Evolutionary conservation across 1,140 invertebrate species (phyloP).

Genomic region (Dinoponera quadriceps): DNA sequence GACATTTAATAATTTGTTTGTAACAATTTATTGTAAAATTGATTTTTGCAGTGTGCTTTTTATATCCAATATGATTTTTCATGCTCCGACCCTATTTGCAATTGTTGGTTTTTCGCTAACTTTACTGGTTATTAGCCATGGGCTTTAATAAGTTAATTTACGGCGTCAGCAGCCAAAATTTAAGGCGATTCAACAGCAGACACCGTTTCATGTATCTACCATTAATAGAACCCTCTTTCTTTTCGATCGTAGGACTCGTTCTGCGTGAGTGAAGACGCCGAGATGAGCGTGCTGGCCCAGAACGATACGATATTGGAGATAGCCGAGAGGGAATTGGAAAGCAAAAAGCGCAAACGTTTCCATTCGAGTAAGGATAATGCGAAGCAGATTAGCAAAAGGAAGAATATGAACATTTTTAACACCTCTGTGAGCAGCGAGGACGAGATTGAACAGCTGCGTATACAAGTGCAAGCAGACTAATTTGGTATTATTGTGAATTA

Average conservation of each 20-base stretch:
- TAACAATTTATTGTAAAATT: too few relatives aligned
- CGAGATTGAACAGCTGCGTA: conserved; percentile 71
- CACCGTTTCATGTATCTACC: too few relatives aligned
- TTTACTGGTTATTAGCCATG: too few relatives aligned
- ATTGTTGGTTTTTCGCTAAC: too few relatives aligned
- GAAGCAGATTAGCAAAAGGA: conserved; percentile 3
- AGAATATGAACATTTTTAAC: conserved; percentile 39
- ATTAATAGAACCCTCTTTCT: not conserved
- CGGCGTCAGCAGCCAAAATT: too few relatives aligned
- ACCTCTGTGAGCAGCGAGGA: conserved; percentile 74
- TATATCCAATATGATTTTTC: too few relatives aligned
- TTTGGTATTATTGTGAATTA: not conserved
- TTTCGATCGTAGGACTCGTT: conserved; percentile 77
- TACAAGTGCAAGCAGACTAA: conserved; percentile 68
- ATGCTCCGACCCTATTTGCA: too few relatives aligned
- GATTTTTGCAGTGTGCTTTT: too few relatives aligned
- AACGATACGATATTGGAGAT: conserved; percentile 53
- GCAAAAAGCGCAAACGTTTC: conserved; percentile 58
- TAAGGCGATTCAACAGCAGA: too few relatives aligned
- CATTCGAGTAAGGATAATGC: not conserved
- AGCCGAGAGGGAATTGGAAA: conserved; percentile 54
- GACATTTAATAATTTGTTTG: too few relatives aligned
- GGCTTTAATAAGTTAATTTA: too few relatives aligned
- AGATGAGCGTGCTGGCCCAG: not conserved
- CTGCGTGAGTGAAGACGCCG: conserved; percentile 68